Percentiles rank a stretch among this genome's conserved stretches.
Conservation (phyloP, 2,113 vertebrate genomes). For the Romanogobio albipinnatus region DNA sequence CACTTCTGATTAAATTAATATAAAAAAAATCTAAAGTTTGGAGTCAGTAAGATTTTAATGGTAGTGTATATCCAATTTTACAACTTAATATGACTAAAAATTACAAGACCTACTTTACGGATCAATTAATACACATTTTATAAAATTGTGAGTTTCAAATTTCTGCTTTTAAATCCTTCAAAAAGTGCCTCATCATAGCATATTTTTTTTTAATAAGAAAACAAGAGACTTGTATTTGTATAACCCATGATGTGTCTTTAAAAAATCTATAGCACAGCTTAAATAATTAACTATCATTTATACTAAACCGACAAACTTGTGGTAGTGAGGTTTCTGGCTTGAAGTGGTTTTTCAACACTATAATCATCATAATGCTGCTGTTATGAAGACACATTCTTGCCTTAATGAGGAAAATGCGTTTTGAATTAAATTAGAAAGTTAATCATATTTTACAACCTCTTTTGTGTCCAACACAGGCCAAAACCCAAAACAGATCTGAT, state of each 20-base stretch:
- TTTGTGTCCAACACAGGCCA: not conserved
- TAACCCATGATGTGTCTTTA: not conserved
- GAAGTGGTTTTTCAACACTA: conserved; percentile 22
- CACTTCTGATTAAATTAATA: not conserved
- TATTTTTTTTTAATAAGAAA: not conserved
- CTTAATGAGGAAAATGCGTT: conserved; percentile 38
- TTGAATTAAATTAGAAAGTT: conserved; percentile 42
- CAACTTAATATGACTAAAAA: not conserved
- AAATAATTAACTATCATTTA: conserved; percentile 9
- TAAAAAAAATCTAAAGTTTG: too few relatives aligned
- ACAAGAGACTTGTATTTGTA: not conserved
- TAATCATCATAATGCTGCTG: conserved; percentile 12
- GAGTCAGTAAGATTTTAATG: not conserved
- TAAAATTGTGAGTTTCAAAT: not conserved
- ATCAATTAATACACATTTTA: not conserved
- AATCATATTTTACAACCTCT: conserved; percentile 10
- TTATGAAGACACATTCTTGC: conserved; percentile 38
- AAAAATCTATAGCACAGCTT: not conserved
- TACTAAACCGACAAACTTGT: not conserved
- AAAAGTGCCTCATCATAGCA: not conserved
- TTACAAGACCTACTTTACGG: not conserved
- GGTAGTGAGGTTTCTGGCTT: not conserved
- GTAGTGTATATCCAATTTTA: not conserved
- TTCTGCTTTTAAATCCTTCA: not conserved
- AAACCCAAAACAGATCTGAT: conserved; percentile 8